A percentile compares a stretch with the other conserved stretches of the same genome.
These are phyloP conservation scores for Sander vitreus DNA, from an alignment of 2,113 vertebrate species.

Conservation along the genomic window DNA sequence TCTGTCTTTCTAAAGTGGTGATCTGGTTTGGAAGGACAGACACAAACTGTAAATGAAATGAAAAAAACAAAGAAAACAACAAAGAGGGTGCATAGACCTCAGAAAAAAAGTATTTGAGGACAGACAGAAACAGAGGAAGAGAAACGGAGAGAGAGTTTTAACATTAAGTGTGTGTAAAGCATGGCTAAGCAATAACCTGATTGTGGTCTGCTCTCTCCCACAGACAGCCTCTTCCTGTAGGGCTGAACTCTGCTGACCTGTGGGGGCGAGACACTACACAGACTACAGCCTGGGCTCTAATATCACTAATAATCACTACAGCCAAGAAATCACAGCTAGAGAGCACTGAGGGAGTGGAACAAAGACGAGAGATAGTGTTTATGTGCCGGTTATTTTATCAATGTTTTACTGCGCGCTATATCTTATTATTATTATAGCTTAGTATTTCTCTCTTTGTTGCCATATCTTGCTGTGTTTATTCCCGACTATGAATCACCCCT, in stretches of 20 bases:
- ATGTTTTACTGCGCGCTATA: background rate
- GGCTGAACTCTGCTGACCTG: conserved; percentile 52
- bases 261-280: conserved; percentile 41
- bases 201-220: conserved; percentile 51
- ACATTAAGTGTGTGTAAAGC: conserved; percentile 40
- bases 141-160: conserved; percentile 32
- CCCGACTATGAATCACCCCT: conserved; percentile 32
- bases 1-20: background rate
- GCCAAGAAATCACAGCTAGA: conserved; percentile 40
- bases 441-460: conserved; percentile 31
- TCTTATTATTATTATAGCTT: too few species aligned
- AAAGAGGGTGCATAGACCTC: background rate
- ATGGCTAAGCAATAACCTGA: conserved; percentile 41
- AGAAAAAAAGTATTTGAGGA: background rate
- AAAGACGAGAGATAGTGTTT: conserved; percentile 15
- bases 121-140: background rate
- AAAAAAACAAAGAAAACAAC: background rate
- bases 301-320: conserved; percentile 60
- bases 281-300: conserved; percentile 43
- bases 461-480: conserved; percentile 10
- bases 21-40: background rate
- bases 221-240: conserved; percentile 60
- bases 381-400: conserved; percentile 21
- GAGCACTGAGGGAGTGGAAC: background rate
- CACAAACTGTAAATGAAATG: background rate